Base-by-base conservation (phyloP, 2,888 invertebrate species). In the Fragum fragum region DNA sequence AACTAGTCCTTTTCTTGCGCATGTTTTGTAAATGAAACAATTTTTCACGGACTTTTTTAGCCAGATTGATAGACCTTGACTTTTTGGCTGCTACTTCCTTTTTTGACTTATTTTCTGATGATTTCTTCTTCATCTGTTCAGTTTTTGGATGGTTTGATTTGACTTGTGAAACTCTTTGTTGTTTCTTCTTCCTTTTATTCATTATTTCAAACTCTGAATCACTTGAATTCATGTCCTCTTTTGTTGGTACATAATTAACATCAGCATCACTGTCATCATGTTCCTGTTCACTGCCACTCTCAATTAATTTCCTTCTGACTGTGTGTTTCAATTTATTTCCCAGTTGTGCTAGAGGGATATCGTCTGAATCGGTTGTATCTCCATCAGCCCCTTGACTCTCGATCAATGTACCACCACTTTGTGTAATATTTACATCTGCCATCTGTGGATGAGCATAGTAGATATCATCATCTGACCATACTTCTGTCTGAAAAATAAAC, bases 241-340 rank as follows among this genome's bases (percentile, higher is more conserved):
- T 47, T 47, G 47, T 47, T 47, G 47, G 47, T 47, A 47, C 47
- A 47, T 47, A 47, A 47, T n/a, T 47, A n/a, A 47, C 47, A 47
- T 47, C 47, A 47, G 47, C 47, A 6, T 47, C 47, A 6, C 47
- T 47, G 47, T 47, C 47, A 47, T 47, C 47, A 47, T 47, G 47
- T 1, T 47, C 47, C n/a, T 16, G 47, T n/a, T 47, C 47, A n/a
- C n/a, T 47, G n/a, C 47, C 16, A 47, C 6, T 47, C 47, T 47
- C 47, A 47, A 47, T 47, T 3, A 47, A 47, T 47, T 47, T 47
- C 47, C 47, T 47, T 47, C 6, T 47, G 18, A 47, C 47, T 18
- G 47, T 18, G n/a, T 47, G 47, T 47, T 47, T 47, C 6, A n/a
- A 18, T 47, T n/a, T 47, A 2, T 47, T 47, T 47, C 47, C 47